Evolutionary conservation across 2,113 vertebrate species (phyloP).

Genomic region (Engraulis encrasicolus): DNA sequence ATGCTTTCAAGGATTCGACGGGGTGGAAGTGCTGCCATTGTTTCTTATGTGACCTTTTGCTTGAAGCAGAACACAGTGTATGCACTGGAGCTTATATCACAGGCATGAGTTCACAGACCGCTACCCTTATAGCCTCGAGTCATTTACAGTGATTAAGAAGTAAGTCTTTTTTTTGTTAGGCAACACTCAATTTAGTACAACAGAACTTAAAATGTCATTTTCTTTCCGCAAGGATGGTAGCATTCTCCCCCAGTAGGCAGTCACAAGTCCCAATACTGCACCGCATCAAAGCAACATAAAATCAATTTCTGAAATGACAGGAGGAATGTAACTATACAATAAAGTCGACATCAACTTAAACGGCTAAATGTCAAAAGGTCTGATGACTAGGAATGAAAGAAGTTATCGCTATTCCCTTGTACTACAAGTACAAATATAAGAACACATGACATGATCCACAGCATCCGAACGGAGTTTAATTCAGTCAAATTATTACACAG

Average conservation of each 20-base stretch:
- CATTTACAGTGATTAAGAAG: background rate
- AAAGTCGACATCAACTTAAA: background rate
- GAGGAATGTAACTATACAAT: background rate
- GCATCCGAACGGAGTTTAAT: background rate
- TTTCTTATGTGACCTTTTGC: background rate
- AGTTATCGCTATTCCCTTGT: background rate
- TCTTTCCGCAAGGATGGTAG: background rate
- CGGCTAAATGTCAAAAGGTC: background rate
- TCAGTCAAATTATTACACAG: conserved; percentile 12
- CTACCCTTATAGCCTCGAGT: background rate
- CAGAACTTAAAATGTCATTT: background rate
- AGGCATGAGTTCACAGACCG: background rate
- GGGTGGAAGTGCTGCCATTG: background rate
- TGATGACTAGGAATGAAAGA: background rate
- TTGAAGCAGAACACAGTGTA: background rate
- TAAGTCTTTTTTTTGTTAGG: background rate
- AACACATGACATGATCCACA: conserved; percentile 8
- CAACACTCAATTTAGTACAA: background rate
- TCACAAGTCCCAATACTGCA: background rate
- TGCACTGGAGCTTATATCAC: background rate
- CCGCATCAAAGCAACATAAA: background rate
- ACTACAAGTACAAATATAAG: background rate
- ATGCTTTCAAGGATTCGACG: background rate
- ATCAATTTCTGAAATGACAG: background rate
- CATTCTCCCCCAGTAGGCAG: background rate